Base-by-base conservation (phyloP, 2,113 vertebrate species). In the Channa maculata region DNA sequence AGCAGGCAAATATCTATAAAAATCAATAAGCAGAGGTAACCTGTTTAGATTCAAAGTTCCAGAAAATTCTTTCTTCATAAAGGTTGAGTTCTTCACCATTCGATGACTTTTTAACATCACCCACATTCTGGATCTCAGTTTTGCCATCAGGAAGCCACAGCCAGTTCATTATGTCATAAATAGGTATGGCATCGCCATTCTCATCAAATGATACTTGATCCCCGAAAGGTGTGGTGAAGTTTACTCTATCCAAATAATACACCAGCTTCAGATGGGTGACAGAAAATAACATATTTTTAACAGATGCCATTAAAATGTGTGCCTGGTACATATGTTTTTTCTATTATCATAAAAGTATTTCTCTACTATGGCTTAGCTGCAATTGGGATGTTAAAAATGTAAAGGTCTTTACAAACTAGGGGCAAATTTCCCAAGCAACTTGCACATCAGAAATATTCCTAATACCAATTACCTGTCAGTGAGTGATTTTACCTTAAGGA, bases 151-250 rank as follows among this genome's bases (percentile, higher is more conserved):
- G 78, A 15, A 87, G 84, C 81, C 51, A 82, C 37, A 85, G 57
- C 94, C 94, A 94, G 82, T 93, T 93, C 85, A 93, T 81, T 6
- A 94, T 62, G 52, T 94, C 94, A 65, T 94, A 94, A 12, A 93
- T 93, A 58, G 92, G 90, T 53, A 93, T 52, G n/a, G 89, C 92
- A 68, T 94, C 89, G 3, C 94, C 94, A 52, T 93, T 93, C 3
- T 90, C 46, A 44, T 94, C 93, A 83, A 94, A 94, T 4, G 89
- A 90, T 8, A 94, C 89, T 64, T 79, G 65, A 62, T 94, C 93
- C 6, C 91, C 93, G 77, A 89, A 92, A 2, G 74, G 37, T 70
- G 92, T 92, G 50, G 88, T 92, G 39, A 94, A 93, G 63, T 90
- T 91, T 3, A 94, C 90, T 4, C 64, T 86, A 71, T 92, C 72